These are phyloP conservation scores for Rhizoglyphus robini DNA, from an alignment of 1,140 invertebrate species.

Conservation along the genomic window DNA sequence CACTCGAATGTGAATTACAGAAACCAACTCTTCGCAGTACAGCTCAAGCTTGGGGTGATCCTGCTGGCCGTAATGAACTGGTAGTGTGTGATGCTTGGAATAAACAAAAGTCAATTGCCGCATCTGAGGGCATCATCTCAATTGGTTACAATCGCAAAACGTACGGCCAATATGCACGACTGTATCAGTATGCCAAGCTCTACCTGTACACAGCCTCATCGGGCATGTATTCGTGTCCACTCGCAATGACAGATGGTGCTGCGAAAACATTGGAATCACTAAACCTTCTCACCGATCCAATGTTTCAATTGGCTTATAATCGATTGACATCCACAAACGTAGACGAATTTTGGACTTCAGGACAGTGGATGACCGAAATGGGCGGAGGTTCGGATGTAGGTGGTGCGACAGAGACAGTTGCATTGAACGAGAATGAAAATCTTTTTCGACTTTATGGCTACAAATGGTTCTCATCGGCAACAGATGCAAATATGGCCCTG, in stretches of 20 bases:
- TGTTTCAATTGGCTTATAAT: conserved; percentile 32
- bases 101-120: conserved; percentile 41
- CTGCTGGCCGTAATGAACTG: conserved; percentile 38
- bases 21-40: conserved; percentile 37
- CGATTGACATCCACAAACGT: conserved; percentile 39
- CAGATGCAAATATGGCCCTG: conserved; percentile 45
- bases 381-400: conserved; percentile 46
- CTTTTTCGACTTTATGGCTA: conserved; percentile 41
- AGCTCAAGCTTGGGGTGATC: conserved; percentile 45
- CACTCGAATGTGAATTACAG: conserved; percentile 40
- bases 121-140: conserved; percentile 44
- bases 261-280: conserved; percentile 40
- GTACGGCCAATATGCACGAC: conserved; percentile 37
- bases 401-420: conserved; percentile 44
- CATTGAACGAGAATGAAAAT: conserved; percentile 33
- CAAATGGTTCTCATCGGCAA: conserved; percentile 49
- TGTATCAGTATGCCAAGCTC: conserved; percentile 45
- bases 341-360: conserved; percentile 44
- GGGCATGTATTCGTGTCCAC: conserved; percentile 44
- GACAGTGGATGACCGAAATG: conserved; percentile 51
- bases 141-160: conserved; percentile 41
- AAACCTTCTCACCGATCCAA: neutral
- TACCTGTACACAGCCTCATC: conserved; percentile 42
- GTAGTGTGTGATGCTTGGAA: conserved; percentile 43
- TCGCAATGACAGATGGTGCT: conserved; percentile 51